These are phyloP conservation scores for Polyodon spathula DNA, from an alignment of 2,113 vertebrate species.

Conservation along the genomic window DNA sequence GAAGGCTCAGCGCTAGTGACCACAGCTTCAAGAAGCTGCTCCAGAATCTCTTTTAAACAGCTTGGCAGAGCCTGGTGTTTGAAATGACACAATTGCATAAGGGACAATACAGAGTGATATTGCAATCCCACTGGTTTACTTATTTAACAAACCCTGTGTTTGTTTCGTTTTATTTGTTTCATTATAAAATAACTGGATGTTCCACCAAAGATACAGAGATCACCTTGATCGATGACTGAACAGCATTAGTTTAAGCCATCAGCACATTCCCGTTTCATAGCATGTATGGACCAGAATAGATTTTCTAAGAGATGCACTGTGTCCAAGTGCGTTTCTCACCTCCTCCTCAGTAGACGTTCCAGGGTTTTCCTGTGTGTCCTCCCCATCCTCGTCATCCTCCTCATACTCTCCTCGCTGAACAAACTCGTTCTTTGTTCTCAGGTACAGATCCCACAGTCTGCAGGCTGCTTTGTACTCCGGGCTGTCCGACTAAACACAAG, in stretches of 20 bases:
- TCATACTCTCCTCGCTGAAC: conserved; percentile 89
- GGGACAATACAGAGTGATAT: neutral
- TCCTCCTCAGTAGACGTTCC: conserved; percentile 75
- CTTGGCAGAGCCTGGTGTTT: conserved; percentile 58
- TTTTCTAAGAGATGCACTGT: neutral
- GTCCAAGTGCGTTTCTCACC: conserved; percentile 37
- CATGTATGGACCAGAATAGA: no score
- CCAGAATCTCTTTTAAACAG: conserved; percentile 83
- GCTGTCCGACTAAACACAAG: conserved; percentile 68
- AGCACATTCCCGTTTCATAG: no score
- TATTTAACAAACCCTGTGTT: no score
- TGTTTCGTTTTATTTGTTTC: no score
- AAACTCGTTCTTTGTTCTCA: conserved; percentile 94
- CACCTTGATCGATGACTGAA: no score
- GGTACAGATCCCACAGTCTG: conserved; percentile 92
- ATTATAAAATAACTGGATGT: no score
- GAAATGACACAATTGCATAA: conserved; percentile 8
- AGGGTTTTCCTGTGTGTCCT: conserved; percentile 73
- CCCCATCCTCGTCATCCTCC: conserved; percentile 82
- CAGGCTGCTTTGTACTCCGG: conserved; percentile 90
- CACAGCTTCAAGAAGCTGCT: conserved; percentile 87
- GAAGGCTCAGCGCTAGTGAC: conserved; percentile 79
- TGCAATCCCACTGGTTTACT: no score
- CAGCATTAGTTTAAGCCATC: no score
- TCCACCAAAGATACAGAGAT: no score